Base-by-base conservation (phyloP, 2,113 vertebrate species). In the Zosterops pallidus region DNA sequence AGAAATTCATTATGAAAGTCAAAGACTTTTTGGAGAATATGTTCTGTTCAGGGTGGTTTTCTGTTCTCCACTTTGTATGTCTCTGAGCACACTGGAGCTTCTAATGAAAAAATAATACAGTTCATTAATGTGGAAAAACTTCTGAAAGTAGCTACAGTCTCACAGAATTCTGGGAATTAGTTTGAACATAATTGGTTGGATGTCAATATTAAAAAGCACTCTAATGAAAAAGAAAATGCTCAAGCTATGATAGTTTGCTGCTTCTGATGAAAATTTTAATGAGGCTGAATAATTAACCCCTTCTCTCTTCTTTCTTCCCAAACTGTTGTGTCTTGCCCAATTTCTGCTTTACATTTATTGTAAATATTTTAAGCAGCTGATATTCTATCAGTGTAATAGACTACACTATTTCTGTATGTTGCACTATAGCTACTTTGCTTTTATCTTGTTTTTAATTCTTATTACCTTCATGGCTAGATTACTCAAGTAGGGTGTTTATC, bases 91-190 rank as follows among this genome's bases (percentile, higher is more conserved):
- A 14, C 49, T 80, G 70, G 74, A 78, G 67, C 70, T 96, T 78
- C 89, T 96, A 95, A 97, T 97, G 74, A 97, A 97, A 97, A 95
- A 97, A 91, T 96, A 96, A 97, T 94, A 59, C 80, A 87, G 88
- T 89, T 97, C 94, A 69, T 97, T 96, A 96, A 95, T 96, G 91
- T 90, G 87, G 92, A 97, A 95, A 93, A 95, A 95, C 86, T 95
- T 97, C 70, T 81, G 77, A 86, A 97, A 97, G 80, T 92, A 92
- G 67, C 77, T 95, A 41, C 59, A 13, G 88, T 83, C 63, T 91
- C 59, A 29, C 60, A 87, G 85, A 92, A 94, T 94, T 96, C 89
- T 93, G 89, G 94, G 95, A 97, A 97, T 95, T 95, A 83, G 89
- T 94, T 92, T 89, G 80, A 93, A 92, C 74, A 59, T 97, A 97